Evolutionary conservation across 2,797 vertebrate genomes (phyloP).

Genomic region (Characodon lateralis): DNA sequence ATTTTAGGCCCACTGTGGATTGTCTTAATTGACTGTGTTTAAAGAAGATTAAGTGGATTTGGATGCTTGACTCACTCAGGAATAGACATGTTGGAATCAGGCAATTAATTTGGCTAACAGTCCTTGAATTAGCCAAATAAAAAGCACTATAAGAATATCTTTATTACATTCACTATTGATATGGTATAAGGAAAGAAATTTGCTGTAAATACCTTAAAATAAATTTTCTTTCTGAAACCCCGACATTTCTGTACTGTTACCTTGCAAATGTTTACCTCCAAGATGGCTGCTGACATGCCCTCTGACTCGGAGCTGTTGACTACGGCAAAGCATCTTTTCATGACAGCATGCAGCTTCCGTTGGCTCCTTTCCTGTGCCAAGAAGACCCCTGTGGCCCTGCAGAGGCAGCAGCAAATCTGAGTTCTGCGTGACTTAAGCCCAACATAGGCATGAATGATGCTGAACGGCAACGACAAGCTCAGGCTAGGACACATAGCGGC

Average conservation of each 20-base stretch:
- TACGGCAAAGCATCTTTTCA: conserved; percentile 85
- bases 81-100: conserved; percentile 60
- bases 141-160: conserved; percentile 27
- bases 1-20: conserved; percentile 69
- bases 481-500: conserved; percentile 41
- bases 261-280: conserved; percentile 85
- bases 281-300: conserved; percentile 95
- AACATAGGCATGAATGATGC: conserved; percentile 67
- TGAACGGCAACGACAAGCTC: conserved; percentile 65
- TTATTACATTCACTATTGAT: conserved; percentile 42
- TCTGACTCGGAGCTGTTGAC: conserved; percentile 95
- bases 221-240: conserved; percentile 6
- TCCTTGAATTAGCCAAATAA: conserved; percentile 62
- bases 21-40: conserved; percentile 72
- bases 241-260: conserved; percentile 7
- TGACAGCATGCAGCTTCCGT: conserved; percentile 87
- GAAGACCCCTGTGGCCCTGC: conserved; percentile 86
- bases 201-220: background rate
- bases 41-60: conserved; percentile 78
- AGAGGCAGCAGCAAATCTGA: conserved; percentile 55
- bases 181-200: conserved; percentile 7
- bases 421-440: conserved; percentile 61
- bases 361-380: conserved; percentile 85
- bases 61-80: conserved; percentile 53
- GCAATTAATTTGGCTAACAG: conserved; percentile 65